Evolutionary conservation across 2,888 invertebrate species (phyloP).

Genomic region (Caenorhabditis uteleia): DNA sequence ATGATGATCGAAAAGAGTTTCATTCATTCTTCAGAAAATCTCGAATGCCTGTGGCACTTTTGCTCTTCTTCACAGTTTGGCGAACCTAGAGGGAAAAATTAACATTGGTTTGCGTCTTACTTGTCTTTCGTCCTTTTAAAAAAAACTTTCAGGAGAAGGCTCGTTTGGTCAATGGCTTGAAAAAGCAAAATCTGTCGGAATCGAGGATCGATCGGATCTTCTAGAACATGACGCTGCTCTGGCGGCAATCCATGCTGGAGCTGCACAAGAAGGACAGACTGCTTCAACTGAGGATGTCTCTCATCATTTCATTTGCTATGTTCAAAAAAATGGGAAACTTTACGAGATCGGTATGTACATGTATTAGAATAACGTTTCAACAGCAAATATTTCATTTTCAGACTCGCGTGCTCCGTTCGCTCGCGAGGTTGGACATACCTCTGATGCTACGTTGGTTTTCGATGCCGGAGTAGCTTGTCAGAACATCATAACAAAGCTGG

Average conservation of each 20-base stretch:
- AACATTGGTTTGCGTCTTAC: slow-evolving; percentile 44
- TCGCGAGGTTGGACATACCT: slow-evolving; percentile 57
- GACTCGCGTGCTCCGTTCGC: slow-evolving; percentile 64
- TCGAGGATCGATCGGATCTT: slow-evolving; percentile 57
- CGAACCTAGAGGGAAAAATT: slow-evolving; percentile 75
- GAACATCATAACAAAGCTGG: slow-evolving; percentile 57
- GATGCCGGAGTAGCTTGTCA: slow-evolving; percentile 58
- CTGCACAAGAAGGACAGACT: slow-evolving; percentile 59
- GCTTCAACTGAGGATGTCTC: slow-evolving; percentile 49
- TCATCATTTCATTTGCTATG: slow-evolving; percentile 66
- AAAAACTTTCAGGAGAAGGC: slow-evolving; percentile 48
- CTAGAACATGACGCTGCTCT: slow-evolving; percentile 45
- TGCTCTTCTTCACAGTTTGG: slow-evolving; percentile 90
- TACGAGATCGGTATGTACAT: slow-evolving; percentile 60
- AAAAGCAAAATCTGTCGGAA: slow-evolving; percentile 49
- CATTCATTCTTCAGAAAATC: slow-evolving; percentile 24
- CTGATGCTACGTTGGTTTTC: slow-evolving; percentile 54
- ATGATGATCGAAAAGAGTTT: not conserved
- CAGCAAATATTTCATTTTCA: slow-evolving; percentile 32
- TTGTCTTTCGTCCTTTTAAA: slow-evolving; percentile 1
- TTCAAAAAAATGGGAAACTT: slow-evolving; percentile 54
- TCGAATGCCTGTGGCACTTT: slow-evolving; percentile 88
- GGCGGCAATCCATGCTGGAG: slow-evolving; percentile 41
- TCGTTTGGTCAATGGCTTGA: slow-evolving; percentile 58
- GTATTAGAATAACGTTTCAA: not conserved